Evolutionary conservation across 2,888 invertebrate species (phyloP), one percentile per base, ranked within the genome.

Genomic region (Cryptocephalus primarius): DNA sequence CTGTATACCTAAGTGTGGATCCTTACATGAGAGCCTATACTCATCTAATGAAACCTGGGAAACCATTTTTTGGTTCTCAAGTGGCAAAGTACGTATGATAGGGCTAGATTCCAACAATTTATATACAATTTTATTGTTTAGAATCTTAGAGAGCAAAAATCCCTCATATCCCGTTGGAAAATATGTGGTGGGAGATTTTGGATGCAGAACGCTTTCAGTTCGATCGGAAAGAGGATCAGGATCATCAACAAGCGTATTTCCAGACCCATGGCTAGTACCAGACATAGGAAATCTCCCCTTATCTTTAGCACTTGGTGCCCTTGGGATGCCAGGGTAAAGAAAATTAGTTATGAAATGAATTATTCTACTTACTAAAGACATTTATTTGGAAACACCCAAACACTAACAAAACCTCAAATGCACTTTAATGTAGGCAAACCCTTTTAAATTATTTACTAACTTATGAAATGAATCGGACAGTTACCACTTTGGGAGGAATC

Each of bases 291-390:
- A 75, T 32, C 65, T 82, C 46, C 75, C 84, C 1, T 55, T 73
- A 6, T 85, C 85, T 0, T 70, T 81, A 44, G 76, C 72, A 9
- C 64, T 85, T 13, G 85, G 85, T 43, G 63, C 77, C 38, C 67
- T 85, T 40, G 84, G 84, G 56, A 83, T 83, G 82, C 80, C 85
- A 40, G 85, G 84, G 82, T 84, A 70, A 46, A 45, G 34, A n/a
- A 11, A n/a, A 36, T 34, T 34, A 34, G n/a, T 9, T 6, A 36
- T 36, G 2, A 4, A 36, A 36, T 4, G 36, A 36, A n/a, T n/a
- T n/a, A n/a, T n/a, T n/a, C n/a, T n/a, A n/a, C n/a, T 22, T 22
- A 22, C 6, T 6, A 22, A 22, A 4, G 22, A 36, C 36, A 36
- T 36, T 11, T 36, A 36, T n/a, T 36, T 36, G 6, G 4, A 36